phyloP scores from a whole-genome alignment of 2,113 vertebrate species.

The Malurus cyaneus region DNA sequence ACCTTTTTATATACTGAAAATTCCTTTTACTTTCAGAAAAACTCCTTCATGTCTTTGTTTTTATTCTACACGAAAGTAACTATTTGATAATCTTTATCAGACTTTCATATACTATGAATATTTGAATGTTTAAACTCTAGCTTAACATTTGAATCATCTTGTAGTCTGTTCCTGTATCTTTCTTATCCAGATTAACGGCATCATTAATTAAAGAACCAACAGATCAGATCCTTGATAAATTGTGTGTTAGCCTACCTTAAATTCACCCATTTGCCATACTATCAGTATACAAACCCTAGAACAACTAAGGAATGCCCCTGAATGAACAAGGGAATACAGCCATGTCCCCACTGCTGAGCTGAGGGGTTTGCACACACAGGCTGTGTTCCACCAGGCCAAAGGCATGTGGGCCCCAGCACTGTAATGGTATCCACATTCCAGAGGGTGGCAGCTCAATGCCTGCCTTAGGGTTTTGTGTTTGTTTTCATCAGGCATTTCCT shows the following conservation, averaged over 20 bases:
- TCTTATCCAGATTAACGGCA: background rate
- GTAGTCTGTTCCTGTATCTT: background rate
- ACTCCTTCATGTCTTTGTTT: background rate
- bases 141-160: background rate
- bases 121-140: background rate
- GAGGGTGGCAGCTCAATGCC: slow-evolving; percentile 16
- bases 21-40: background rate
- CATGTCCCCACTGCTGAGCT: background rate
- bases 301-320: background rate
- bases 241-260: background rate
- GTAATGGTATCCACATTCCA: slow-evolving; percentile 4
- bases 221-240: background rate
- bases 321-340: background rate
- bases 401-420: background rate
- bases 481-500: background rate
- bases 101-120: background rate
- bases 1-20: background rate
- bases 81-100: background rate
- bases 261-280: background rate
- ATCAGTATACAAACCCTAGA: background rate
- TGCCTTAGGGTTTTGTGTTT: background rate
- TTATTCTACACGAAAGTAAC: background rate
- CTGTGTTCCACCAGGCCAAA: background rate
- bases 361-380: background rate
- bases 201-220: background rate